Evolutionary conservation across 2,797 vertebrate species (phyloP).

Genomic region (Melanotaenia maccullochi): DNA sequence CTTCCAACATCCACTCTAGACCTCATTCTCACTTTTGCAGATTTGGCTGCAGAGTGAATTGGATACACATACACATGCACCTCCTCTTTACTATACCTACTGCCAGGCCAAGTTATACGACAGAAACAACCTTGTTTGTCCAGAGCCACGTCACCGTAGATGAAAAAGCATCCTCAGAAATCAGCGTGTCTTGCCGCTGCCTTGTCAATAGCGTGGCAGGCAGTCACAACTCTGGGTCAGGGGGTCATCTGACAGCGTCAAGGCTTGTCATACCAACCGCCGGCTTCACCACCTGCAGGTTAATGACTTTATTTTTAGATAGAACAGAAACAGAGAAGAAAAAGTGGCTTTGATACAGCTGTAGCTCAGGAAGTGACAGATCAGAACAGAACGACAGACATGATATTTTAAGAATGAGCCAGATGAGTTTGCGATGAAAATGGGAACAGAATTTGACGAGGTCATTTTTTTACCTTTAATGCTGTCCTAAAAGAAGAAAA

Average conservation of each 20-base stretch:
- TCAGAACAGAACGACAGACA: conserved; percentile 43
- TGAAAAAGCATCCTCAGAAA: conserved; percentile 65
- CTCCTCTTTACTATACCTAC: conserved; percentile 39
- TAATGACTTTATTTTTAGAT: conserved; percentile 83
- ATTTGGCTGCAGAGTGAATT: conserved; percentile 53
- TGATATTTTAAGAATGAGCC: conserved; percentile 54
- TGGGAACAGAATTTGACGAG: conserved; percentile 28
- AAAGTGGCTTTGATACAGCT: conserved; percentile 75
- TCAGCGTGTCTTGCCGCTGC: conserved; percentile 66
- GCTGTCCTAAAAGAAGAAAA: conserved; percentile 10
- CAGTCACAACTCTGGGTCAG: conserved; percentile 72
- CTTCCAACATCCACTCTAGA: conserved; percentile 65
- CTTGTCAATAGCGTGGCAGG: conserved; percentile 78
- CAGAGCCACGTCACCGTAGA: conserved; percentile 40
- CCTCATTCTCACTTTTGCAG: conserved; percentile 65
- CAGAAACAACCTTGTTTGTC: conserved; percentile 74
- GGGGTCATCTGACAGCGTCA: conserved; percentile 73
- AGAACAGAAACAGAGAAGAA: conserved; percentile 71
- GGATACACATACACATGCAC: conserved; percentile 36
- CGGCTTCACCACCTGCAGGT: conserved; percentile 78
- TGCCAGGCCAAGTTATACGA: conserved; percentile 61
- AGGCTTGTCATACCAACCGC: conserved; percentile 75
- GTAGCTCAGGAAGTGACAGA: conserved; percentile 64
- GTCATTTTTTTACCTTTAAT: conserved; percentile 30
- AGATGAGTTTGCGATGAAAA: conserved; percentile 30